Conservation (phyloP, 2,113 vertebrate species). For the Amphilophus citrinellus region DNA sequence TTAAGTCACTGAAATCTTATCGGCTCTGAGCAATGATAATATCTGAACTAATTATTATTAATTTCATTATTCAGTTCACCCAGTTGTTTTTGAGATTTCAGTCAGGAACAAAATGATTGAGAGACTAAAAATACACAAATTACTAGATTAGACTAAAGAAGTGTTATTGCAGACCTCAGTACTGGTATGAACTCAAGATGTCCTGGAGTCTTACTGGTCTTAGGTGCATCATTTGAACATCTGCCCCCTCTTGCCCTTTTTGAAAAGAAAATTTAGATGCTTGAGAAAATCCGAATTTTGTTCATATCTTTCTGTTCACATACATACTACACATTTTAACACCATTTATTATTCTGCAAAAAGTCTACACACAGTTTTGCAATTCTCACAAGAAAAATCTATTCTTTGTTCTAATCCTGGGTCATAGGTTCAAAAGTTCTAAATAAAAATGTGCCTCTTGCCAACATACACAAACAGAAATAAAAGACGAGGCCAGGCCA, state of each 20-base stretch:
- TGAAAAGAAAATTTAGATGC: background rate
- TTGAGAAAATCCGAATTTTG: background rate
- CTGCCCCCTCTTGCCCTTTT: no score
- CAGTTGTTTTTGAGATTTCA: background rate
- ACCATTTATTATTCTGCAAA: background rate
- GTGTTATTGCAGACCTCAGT: background rate
- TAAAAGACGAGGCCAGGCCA: slow-evolving; percentile 7
- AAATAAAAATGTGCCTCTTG: slow-evolving; percentile 1
- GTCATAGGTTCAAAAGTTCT: background rate
- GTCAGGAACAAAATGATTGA: background rate
- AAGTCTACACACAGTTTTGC: background rate
- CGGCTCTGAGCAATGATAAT: background rate
- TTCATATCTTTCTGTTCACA: background rate
- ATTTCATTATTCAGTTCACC: background rate
- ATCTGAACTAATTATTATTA: background rate
- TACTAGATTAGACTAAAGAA: background rate
- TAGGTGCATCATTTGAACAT: background rate
- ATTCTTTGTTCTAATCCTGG: background rate
- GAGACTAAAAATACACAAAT: background rate
- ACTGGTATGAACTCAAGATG: background rate
- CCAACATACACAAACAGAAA: background rate
- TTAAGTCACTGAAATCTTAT: background rate
- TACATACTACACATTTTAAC: background rate
- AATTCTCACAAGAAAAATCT: background rate
- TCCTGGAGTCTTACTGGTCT: background rate